A percentile compares a stretch with the other conserved stretches of the same genome.
Evolutionary conservation across 2,113 vertebrate species (phyloP).

Genomic region (Neodontobutis hainanensis): DNA sequence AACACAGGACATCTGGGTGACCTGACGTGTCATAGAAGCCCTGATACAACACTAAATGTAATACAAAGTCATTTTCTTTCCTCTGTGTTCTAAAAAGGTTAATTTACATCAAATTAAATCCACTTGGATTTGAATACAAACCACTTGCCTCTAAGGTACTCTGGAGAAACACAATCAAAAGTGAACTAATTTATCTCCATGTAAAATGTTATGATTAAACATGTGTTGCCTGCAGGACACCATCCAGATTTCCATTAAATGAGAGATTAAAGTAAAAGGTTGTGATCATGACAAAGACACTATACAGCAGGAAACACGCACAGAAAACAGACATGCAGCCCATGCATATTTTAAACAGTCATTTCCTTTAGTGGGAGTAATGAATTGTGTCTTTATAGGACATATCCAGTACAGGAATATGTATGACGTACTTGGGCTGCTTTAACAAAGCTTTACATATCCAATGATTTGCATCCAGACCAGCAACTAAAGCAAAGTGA

Average conservation of each 20-base stretch:
- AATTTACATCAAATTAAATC: constrained; percentile 61
- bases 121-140: constrained; percentile 60
- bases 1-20: too few species aligned
- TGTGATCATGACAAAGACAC: constrained; percentile 19
- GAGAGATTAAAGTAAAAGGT: constrained; percentile 29
- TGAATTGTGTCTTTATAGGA: not conserved
- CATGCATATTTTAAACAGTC: not conserved
- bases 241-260: constrained; percentile 45
- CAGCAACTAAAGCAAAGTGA: not conserved
- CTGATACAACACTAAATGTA: not conserved
- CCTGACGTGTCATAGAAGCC: not conserved
- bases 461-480: not conserved
- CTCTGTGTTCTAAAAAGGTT: constrained; percentile 13
- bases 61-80: constrained; percentile 14
- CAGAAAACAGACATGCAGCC: not conserved
- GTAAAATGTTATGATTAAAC: constrained; percentile 70
- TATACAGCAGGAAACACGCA: not conserved
- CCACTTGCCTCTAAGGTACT: constrained; percentile 67
- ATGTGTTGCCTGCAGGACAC: constrained; percentile 53
- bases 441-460: not conserved
- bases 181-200: constrained; percentile 69
- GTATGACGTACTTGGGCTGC: not conserved
- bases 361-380: not conserved
- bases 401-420: not conserved
- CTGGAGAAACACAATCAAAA: constrained; percentile 72